A percentile compares a stretch with the other conserved stretches of the same genome.
phyloP scores from a whole-genome alignment of 2,797 vertebrate species.

The Ammospiza maritima region DNA sequence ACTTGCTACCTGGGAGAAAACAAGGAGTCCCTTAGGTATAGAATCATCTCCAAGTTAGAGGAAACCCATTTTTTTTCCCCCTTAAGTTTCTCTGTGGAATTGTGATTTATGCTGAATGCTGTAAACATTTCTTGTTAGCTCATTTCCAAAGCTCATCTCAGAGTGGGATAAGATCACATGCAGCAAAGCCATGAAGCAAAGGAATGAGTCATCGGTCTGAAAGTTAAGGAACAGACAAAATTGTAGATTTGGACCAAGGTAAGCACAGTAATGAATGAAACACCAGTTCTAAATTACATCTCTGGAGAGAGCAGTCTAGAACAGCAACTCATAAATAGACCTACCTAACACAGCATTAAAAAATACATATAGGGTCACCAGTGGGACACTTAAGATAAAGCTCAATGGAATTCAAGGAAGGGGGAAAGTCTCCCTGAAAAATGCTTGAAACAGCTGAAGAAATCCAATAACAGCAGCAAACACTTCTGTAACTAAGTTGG shows the following conservation, averaged over 20 bases:
- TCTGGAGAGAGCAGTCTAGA: background rate
- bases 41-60: background rate
- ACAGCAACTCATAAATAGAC: background rate
- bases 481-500: background rate
- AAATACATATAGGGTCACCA: background rate
- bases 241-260: conserved; percentile 23
- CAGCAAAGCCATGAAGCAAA: conserved; percentile 33
- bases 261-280: conserved; percentile 56
- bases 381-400: background rate
- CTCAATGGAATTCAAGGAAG: background rate
- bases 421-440: background rate
- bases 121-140: conserved; percentile 48
- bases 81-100: background rate
- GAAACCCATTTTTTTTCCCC: fast-evolving
- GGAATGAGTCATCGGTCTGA: conserved; percentile 57
- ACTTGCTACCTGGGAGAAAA: background rate
- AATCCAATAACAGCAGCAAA: background rate
- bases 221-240: conserved; percentile 20
- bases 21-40: background rate
- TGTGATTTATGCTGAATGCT: background rate
- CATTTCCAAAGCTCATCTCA: conserved; percentile 26
- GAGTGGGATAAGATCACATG: conserved; percentile 15
- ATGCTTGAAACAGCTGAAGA: background rate
- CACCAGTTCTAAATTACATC: background rate
- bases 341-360: background rate